phyloP scores from a whole-genome alignment of 53 echinoderm and acorn worm genomes.

The Patiria pectinifera region DNA sequence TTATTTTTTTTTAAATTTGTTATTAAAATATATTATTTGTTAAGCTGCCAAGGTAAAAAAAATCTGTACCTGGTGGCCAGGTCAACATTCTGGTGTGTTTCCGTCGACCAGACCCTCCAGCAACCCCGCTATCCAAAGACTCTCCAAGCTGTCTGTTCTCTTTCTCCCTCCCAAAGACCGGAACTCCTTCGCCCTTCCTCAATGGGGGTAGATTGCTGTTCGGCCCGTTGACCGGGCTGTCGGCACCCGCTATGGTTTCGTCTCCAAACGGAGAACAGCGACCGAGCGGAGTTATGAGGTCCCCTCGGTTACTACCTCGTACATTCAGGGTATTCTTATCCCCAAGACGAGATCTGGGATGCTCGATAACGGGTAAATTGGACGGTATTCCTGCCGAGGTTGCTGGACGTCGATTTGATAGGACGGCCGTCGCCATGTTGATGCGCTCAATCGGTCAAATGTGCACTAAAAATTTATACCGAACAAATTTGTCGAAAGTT shows the following conservation, averaged over 20 bases:
- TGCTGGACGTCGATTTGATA: slow-evolving; percentile 66
- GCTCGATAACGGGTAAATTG: slow-evolving; percentile 91
- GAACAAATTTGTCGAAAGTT: not conserved
- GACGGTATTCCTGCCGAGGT: slow-evolving; percentile 66
- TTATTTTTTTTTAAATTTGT: not conserved
- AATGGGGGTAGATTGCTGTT: slow-evolving; percentile 77
- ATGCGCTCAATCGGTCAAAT: not conserved
- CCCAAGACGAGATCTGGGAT: slow-evolving; percentile 84
- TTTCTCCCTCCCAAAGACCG: not conserved
- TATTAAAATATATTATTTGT: not conserved
- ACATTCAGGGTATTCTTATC: slow-evolving; percentile 81
- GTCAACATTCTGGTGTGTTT: slow-evolving; percentile 88
- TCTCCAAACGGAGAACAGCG: slow-evolving; percentile 59
- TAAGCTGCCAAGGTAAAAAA: not conserved
- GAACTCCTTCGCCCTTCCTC: slow-evolving; percentile 35
- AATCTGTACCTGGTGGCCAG: slow-evolving; percentile 88
- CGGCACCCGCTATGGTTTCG: slow-evolving; percentile 35
- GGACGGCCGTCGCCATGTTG: slow-evolving; percentile 76
- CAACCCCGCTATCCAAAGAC: slow-evolving; percentile 31
- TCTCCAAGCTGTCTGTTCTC: slow-evolving; percentile 34
- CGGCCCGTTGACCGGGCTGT: slow-evolving; percentile 41
- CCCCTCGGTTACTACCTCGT: slow-evolving; percentile 73
- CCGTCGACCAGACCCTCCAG: not conserved
- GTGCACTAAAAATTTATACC: not conserved
- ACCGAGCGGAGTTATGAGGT: slow-evolving; percentile 59